These are phyloP conservation scores for Eublepharis macularius DNA, from an alignment of 2,113 vertebrate genomes.

Conservation along the genomic window DNA sequence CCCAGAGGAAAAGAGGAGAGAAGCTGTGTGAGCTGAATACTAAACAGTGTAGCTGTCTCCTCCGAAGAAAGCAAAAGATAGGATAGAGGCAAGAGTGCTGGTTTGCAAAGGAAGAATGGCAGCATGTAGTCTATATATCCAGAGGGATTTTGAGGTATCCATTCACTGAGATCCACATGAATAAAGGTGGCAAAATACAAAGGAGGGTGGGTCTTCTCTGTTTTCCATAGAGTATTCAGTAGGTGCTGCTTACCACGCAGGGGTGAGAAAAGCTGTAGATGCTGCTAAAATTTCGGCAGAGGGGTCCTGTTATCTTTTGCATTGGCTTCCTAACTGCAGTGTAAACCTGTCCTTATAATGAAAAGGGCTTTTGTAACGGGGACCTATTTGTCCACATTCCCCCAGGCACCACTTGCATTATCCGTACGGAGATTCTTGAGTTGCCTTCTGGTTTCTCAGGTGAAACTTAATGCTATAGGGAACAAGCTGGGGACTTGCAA, in stretches of 20 bases:
- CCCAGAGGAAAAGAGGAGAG: slow-evolving; percentile 13
- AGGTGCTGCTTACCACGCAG: background rate
- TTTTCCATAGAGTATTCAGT: background rate
- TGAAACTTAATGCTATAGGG: background rate
- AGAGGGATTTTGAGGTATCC: background rate
- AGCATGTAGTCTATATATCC: background rate
- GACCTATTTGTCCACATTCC: background rate
- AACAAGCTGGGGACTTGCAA: no score
- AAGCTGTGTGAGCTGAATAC: rapidly evolving
- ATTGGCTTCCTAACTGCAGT: background rate
- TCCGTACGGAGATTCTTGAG: background rate
- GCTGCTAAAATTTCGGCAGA: background rate
- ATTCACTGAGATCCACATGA: no score
- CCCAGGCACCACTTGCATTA: background rate
- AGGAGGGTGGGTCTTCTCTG: background rate
- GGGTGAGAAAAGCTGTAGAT: background rate
- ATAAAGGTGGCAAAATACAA: background rate
- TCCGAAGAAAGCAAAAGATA: background rate
- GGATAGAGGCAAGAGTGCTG: background rate
- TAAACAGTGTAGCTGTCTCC: background rate
- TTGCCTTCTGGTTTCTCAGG: background rate
- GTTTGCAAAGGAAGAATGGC: background rate
- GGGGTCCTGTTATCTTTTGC: background rate
- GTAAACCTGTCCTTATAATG: background rate
- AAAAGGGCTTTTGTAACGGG: background rate